Conservation (phyloP, 2,113 vertebrate species). For the Podarcis raffonei region DNA sequence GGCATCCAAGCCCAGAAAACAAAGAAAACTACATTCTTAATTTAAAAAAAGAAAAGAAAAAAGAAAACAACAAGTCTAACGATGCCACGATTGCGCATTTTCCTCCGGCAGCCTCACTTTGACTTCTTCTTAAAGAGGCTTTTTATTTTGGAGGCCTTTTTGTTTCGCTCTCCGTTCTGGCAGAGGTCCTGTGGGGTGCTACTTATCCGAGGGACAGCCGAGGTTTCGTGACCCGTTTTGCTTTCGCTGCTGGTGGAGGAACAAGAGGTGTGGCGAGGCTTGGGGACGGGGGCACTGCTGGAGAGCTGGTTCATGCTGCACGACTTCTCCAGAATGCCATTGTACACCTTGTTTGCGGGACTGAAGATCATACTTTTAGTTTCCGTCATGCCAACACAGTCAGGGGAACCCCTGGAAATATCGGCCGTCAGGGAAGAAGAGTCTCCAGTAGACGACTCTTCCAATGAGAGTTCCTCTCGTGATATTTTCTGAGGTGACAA, state of each 20-base stretch:
- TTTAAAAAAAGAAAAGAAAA: constrained; percentile 61
- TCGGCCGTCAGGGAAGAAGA: constrained; percentile 75
- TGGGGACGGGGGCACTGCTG: constrained; percentile 76
- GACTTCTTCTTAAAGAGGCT: constrained; percentile 95
- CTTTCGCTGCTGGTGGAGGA: constrained; percentile 86
- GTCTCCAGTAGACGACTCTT: constrained; percentile 82
- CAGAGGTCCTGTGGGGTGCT: constrained; percentile 90
- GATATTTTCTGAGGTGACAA: constrained; percentile 87
- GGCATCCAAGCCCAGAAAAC: constrained; percentile 77
- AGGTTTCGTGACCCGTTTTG: constrained; percentile 80
- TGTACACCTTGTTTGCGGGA: constrained; percentile 88
- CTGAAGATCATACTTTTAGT: constrained; percentile 89
- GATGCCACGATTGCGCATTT: constrained; percentile 47
- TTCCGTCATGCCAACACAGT: constrained; percentile 86
- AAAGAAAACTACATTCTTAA: constrained; percentile 86
- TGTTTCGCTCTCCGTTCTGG: constrained; percentile 91
- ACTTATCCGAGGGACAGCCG: constrained; percentile 79
- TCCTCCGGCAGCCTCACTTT: constrained; percentile 73
- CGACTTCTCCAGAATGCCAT: constrained; percentile 96
- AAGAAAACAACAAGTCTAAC: constrained; percentile 48
- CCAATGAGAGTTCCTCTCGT: constrained; percentile 87
- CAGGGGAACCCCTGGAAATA: constrained; percentile 86
- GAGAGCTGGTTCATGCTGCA: constrained; percentile 95
- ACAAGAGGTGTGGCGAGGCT: constrained; percentile 85
- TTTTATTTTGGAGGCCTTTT: constrained; percentile 97